Evolutionary conservation across 2,113 vertebrate species (phyloP).

Genomic region (Eudyptes chrysolophus): DNA sequence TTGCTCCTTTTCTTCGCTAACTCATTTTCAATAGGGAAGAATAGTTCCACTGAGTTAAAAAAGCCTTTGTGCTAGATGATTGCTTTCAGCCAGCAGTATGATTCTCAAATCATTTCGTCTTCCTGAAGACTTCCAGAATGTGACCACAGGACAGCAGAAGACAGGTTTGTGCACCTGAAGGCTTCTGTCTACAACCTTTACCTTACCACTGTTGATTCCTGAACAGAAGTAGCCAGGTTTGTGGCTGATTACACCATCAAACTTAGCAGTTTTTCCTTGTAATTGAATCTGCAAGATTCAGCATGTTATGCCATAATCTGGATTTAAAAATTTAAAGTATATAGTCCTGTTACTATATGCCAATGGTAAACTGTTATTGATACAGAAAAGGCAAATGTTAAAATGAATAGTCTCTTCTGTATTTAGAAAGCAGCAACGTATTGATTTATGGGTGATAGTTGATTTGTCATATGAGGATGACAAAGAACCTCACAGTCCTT

Average conservation of each 20-base stretch:
- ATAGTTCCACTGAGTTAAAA: not conserved
- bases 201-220: not conserved
- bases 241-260: not conserved
- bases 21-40: not conserved
- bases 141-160: not conserved
- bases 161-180: not conserved
- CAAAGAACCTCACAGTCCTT: not conserved
- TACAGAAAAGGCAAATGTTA: not conserved
- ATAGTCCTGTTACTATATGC: not conserved
- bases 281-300: not conserved
- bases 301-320: not conserved
- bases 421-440: not conserved
- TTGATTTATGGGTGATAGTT: not conserved
- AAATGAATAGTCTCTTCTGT: not conserved
- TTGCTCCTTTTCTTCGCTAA: not conserved
- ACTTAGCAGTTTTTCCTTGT: not conserved
- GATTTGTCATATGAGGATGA: not conserved
- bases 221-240: not conserved
- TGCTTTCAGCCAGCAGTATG: not conserved
- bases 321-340: not conserved
- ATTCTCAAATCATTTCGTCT: not conserved
- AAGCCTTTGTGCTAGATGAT: not conserved
- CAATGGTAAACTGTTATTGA: not conserved
- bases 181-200: not conserved
- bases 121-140: not conserved